Evolutionary conservation across 2,888 invertebrate species (phyloP), one percentile per base, ranked within the genome.

Genomic region (Diarsia dahlii): DNA sequence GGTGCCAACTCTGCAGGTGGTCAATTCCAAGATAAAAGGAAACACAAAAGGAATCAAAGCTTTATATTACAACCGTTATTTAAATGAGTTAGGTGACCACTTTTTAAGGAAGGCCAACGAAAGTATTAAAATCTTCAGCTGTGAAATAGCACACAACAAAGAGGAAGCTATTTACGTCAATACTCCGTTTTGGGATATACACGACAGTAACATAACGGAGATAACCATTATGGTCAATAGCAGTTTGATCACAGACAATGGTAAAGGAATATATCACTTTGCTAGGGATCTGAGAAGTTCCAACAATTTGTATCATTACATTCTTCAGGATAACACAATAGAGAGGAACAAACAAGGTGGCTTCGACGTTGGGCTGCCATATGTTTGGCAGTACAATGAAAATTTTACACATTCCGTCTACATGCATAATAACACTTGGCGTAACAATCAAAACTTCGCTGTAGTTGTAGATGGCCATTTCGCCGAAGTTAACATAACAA

Each of bases 221-320:
- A 98, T 99, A 67, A 98, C 98, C 0, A 97, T 99, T 83, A 98
- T 98, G 95, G 97, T 99, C 3, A 99, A 99, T 88, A 97, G 98
- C 85, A 98, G 98, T 70, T 96, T 98, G 77, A 98, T 99, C 58
- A 97, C 97, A 0, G 98, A 99, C 89, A 99, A 99, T 92, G 98
- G 98, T 0, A 97, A 97, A 92, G 99, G 99, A 20, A 98, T 99
- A 81, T 97, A 97, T 74, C 99, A 99, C 88, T 98, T 98, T 89
- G 99, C 99, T 63, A 97, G 99, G 90, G 99, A 99, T 94, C 97
- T 99, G 88, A 97, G 99, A 86, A 98, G 99, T 82, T 99, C 99
- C 0, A 99, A 99, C 91, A 99, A 99, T 95, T 97, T 99, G 1
- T 99, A 99, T 96, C 99, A 99, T 92, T 99, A 99, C 97, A 97